Percentiles rank a stretch among this genome's conserved stretches.
phyloP scores from a whole-genome alignment of 2,797 vertebrate species.

The Arctocebus calabarensis region DNA sequence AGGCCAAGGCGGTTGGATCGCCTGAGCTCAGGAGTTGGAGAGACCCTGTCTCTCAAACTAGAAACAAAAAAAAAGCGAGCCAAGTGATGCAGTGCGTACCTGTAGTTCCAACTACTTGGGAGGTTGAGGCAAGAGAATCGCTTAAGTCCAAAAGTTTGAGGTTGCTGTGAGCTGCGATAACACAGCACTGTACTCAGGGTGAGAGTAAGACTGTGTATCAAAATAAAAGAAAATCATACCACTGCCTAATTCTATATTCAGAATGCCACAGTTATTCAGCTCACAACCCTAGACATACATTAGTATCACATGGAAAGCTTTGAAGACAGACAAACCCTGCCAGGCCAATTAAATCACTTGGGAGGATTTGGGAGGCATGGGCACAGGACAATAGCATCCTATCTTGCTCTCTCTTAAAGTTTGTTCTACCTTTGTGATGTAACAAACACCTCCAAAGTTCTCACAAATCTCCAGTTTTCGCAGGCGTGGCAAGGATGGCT shows the following conservation, averaged over 20 bases:
- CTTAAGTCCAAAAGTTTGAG: no score
- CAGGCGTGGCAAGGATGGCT: neutral
- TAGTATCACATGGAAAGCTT: no score
- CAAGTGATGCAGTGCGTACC: no score
- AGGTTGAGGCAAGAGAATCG: no score
- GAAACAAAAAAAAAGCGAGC: no score
- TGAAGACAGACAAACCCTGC: neutral
- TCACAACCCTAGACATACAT: neutral
- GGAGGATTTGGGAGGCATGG: rapidly evolving
- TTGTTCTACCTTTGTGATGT: neutral
- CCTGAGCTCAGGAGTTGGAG: no score
- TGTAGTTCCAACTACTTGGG: no score
- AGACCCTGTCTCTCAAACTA: no score
- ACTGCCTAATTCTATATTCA: neutral
- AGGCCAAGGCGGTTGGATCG: no score
- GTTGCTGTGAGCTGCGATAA: no score
- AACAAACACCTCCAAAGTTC: neutral
- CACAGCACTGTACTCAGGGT: no score
- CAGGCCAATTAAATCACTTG: neutral
- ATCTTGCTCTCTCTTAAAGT: neutral
- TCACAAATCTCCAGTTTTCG: neutral
- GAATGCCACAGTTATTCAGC: neutral
- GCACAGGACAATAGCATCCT: rapidly evolving
- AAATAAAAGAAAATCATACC: neutral
- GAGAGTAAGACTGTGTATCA: no score